These are phyloP conservation scores for Taxidea taxus DNA, from an alignment of 2,113 vertebrate species.

Conservation along the genomic window DNA sequence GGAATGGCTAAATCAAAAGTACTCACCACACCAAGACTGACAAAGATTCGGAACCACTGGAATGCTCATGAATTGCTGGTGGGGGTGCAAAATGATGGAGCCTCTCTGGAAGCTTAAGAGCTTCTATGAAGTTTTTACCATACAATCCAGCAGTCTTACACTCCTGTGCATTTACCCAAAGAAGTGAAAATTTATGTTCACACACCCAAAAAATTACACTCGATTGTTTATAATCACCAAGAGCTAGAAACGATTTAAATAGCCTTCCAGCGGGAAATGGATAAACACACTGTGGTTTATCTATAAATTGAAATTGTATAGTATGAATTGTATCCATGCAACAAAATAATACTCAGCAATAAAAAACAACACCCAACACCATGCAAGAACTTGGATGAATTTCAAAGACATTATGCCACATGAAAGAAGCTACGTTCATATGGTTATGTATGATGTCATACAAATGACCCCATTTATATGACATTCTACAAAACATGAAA, in stretches of 20 bases:
- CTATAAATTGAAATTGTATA: not conserved
- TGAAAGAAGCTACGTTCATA: not conserved
- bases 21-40: not conserved
- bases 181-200: not conserved
- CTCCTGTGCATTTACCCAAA: not conserved
- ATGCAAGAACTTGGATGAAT: not conserved
- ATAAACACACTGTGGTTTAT: not conserved
- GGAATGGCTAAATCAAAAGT: not conserved
- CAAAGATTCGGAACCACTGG: accelerated
- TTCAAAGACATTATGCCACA: not conserved
- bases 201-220: not conserved
- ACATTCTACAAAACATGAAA: not conserved
- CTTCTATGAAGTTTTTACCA: not conserved
- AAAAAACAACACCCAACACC: not conserved
- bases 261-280: not conserved
- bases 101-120: not conserved
- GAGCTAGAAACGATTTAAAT: not conserved
- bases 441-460: not conserved
- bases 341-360: not conserved
- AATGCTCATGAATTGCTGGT: not conserved
- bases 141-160: not conserved
- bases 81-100: not conserved
- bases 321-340: not conserved
- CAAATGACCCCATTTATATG: not conserved
- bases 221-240: not conserved